These are phyloP conservation scores for Ranitomeya variabilis DNA, from an alignment of 2,113 vertebrate genomes.

Conservation along the genomic window DNA sequence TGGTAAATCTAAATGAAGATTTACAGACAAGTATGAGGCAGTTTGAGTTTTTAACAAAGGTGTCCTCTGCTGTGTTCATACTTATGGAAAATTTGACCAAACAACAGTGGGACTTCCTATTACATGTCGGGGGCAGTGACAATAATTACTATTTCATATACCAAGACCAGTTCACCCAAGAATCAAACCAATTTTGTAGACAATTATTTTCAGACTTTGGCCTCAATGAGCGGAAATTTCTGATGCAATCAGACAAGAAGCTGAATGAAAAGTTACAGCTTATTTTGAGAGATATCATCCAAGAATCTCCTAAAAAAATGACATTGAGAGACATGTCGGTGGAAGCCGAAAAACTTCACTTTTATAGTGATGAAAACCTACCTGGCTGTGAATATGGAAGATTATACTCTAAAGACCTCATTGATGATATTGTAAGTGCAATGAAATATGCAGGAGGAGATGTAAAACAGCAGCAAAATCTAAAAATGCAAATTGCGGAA, in stretches of 20 bases:
- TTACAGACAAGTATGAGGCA: neutral
- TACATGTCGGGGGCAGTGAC: neutral
- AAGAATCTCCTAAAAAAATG: neutral
- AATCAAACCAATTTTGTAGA: conserved; percentile 38
- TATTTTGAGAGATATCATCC: neutral
- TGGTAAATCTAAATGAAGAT: neutral
- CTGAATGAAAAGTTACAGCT: neutral
- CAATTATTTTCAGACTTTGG: neutral
- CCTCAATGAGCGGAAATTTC: neutral
- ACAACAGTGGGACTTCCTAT: neutral
- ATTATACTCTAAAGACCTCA: neutral
- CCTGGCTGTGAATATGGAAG: neutral
- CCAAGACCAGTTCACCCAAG: conserved; percentile 3
- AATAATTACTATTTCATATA: neutral
- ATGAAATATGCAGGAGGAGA: neutral
- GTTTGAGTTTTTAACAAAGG: neutral
- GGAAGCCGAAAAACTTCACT: neutral
- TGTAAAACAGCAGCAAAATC: neutral
- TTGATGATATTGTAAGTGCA: neutral
- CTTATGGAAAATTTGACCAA: neutral
- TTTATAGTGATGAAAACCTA: neutral
- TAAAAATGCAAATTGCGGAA: neutral
- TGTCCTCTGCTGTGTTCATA: neutral
- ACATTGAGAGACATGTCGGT: conserved; percentile 8
- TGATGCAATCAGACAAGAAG: neutral